phyloP scores from a whole-genome alignment of 2,113 vertebrate genomes.

The Acrocephalus kingi region DNA sequence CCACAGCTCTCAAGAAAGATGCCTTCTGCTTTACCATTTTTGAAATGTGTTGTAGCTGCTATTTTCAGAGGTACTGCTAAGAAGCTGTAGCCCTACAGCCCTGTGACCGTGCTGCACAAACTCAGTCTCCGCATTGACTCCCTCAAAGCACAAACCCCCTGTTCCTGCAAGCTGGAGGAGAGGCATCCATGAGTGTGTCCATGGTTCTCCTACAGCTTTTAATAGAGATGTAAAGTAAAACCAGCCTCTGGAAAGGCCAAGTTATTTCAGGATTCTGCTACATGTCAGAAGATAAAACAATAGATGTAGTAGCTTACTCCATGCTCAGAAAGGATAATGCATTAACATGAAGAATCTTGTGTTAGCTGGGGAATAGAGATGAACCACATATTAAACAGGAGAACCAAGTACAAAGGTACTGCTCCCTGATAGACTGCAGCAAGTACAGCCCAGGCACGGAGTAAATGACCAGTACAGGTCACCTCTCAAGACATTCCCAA shows the following conservation, averaged over 20 bases:
- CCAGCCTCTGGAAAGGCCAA: neutral
- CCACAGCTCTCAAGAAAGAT: slow-evolving; percentile 32
- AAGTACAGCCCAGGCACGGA: neutral
- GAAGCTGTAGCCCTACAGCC: neutral
- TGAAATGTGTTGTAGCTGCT: slow-evolving; percentile 23
- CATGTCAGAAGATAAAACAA: neutral
- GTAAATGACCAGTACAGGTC: neutral
- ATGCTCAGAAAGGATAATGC: neutral
- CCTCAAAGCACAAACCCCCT: neutral
- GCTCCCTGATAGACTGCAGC: neutral
- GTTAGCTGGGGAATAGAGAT: neutral
- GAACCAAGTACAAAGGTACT: neutral
- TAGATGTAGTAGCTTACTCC: neutral
- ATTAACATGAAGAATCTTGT: neutral
- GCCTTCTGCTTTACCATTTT: slow-evolving; percentile 35
- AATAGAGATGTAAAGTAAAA: neutral
- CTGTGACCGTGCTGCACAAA: neutral
- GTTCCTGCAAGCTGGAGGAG: neutral
- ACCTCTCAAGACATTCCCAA: neutral
- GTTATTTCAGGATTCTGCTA: neutral
- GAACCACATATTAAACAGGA: neutral
- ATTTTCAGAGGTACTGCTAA: slow-evolving; percentile 40
- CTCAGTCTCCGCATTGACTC: neutral
- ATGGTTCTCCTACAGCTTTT: neutral
- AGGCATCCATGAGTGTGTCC: neutral